phyloP scores from a whole-genome alignment of 1,140 invertebrate genomes.

The Melitaea cinxia region DNA sequence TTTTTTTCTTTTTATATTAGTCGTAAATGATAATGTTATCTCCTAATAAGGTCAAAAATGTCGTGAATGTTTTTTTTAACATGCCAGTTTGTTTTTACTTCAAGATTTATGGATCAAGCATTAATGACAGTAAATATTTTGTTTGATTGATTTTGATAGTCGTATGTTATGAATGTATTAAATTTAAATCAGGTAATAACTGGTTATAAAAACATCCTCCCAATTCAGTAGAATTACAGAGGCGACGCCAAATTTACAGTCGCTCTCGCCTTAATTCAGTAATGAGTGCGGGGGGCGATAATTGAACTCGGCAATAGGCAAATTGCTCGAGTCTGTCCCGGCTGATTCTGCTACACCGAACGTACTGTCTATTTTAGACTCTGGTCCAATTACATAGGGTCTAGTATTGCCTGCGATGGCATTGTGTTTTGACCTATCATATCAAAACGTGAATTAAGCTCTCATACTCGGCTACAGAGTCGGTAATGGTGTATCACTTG shows the following conservation, averaged over 20 bases:
- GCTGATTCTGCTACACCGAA: conserved; percentile 42
- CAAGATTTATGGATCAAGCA: too few relatives aligned
- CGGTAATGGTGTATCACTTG: conserved; percentile 43
- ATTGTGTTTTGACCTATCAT: conserved; percentile 37
- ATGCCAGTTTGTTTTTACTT: too few relatives aligned
- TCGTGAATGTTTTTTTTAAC: neutral
- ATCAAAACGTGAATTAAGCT: conserved; percentile 56
- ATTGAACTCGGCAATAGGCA: conserved; percentile 77
- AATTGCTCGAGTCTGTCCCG: conserved; percentile 68
- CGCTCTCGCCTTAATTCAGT: conserved; percentile 77
- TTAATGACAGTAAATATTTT: too few relatives aligned
- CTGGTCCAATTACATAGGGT: conserved; percentile 43
- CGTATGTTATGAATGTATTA: neutral
- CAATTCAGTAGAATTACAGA: conserved; percentile 63
- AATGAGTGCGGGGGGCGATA: conserved; percentile 79
- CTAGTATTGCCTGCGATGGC: conserved; percentile 33
- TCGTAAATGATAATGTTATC: conserved; percentile 1
- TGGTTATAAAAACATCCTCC: conserved; percentile 54
- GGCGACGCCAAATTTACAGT: conserved; percentile 74
- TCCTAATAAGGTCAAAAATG: neutral
- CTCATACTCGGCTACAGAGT: conserved; percentile 48
- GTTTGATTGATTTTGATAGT: too few relatives aligned
- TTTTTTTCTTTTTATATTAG: conserved; percentile 23
- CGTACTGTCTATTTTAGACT: conserved; percentile 38
- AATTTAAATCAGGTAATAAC: conserved; percentile 51